Conservation (phyloP, 2,113 vertebrate genomes). For the Phrynocephalus versicolor region DNA sequence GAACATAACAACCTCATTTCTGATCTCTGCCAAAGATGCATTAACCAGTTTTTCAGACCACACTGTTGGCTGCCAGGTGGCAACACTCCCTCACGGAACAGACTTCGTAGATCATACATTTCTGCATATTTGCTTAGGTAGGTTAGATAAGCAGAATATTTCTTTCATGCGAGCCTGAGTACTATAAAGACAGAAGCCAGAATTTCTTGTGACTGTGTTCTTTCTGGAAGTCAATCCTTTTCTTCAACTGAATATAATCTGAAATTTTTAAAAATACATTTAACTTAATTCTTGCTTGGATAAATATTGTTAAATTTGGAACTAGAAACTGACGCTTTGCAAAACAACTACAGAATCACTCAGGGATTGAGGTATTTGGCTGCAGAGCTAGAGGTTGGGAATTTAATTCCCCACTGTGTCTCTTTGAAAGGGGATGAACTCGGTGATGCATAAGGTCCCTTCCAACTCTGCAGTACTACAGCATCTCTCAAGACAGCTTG, state of each 20-base stretch:
- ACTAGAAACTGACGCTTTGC: neutral
- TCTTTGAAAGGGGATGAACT: too few species aligned
- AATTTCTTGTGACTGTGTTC: neutral
- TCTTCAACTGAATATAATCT: neutral
- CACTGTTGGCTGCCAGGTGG: neutral
- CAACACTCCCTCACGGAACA: neutral
- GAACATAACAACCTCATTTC: neutral
- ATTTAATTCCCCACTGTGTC: too few species aligned
- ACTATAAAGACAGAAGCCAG: neutral
- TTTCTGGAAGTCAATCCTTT: slow-evolving; percentile 10
- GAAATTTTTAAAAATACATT: neutral
- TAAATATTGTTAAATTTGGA: neutral
- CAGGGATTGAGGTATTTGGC: too few species aligned
- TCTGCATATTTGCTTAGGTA: neutral
- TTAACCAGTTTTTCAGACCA: neutral
- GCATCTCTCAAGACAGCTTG: too few species aligned
- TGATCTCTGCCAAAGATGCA: neutral
- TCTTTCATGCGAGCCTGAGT: neutral
- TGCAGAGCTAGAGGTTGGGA: too few species aligned
- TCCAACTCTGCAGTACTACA: too few species aligned
- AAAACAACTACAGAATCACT: too few species aligned
- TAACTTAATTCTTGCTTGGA: neutral
- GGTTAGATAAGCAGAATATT: slow-evolving; percentile 4
- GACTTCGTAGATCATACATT: neutral
- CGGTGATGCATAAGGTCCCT: too few species aligned